These are phyloP conservation scores for Alces alces DNA, from an alignment of 2,113 vertebrate species.

Conservation along the genomic window DNA sequence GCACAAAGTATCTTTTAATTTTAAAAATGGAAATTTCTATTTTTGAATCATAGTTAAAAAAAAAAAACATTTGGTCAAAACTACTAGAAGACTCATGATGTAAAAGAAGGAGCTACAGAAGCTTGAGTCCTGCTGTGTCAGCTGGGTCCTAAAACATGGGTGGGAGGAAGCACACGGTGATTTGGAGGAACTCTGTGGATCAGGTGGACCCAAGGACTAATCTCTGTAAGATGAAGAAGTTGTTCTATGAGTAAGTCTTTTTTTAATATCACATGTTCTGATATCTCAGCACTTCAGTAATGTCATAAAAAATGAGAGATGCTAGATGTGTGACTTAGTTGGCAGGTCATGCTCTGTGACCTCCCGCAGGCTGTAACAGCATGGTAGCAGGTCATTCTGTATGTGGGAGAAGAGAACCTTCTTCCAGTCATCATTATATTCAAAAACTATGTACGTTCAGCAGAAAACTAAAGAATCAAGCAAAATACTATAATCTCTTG, in stretches of 20 bases:
- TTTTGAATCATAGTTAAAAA: neutral
- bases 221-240: neutral
- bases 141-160: accelerated
- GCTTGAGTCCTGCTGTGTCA: neutral
- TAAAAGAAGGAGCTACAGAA: neutral
- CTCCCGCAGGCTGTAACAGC: slow-evolving; percentile 34
- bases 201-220: neutral
- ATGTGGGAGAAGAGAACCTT: neutral
- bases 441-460: neutral
- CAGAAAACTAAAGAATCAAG: slow-evolving; percentile 42
- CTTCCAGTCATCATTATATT: neutral
- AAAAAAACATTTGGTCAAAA: neutral
- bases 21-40: neutral
- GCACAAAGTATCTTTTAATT: neutral
- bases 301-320: neutral
- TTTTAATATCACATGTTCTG: neutral
- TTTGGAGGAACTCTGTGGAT: neutral
- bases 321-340: slow-evolving; percentile 50
- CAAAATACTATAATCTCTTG: neutral
- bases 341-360: slow-evolving; percentile 61
- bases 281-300: neutral
- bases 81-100: neutral
- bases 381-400: slow-evolving; percentile 13
- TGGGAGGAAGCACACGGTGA: neutral
- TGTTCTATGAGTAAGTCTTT: neutral